phyloP scores from a whole-genome alignment of 2,113 vertebrate genomes.

The Nothoprocta pentlandii region DNA sequence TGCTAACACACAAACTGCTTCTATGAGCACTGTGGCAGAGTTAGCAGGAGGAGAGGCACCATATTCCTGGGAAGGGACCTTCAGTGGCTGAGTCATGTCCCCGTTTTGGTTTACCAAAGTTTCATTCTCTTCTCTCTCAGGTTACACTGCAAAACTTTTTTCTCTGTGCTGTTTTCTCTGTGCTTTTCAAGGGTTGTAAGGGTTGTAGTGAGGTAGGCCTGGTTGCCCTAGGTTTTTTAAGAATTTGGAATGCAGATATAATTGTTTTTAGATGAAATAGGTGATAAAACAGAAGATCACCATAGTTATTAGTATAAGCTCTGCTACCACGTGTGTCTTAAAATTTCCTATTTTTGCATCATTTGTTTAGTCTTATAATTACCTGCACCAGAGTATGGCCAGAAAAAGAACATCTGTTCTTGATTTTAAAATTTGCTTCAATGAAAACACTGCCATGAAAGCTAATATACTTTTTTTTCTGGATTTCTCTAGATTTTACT shows the following conservation, averaged over 20 bases:
- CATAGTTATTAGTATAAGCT: not conserved
- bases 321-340: not conserved
- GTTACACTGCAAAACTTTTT: not conserved
- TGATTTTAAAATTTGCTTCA: not conserved
- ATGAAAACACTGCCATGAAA: rapidly evolving
- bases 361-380: not conserved
- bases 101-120: not conserved
- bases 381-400: not conserved
- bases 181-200: not conserved
- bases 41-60: not conserved
- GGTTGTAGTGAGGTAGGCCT: rapidly evolving
- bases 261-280: not conserved
- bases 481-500: not conserved
- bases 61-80: not conserved
- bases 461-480: not conserved
- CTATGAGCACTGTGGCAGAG: rapidly evolving
- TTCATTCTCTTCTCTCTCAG: not conserved
- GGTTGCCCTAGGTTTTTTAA: not conserved
- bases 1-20: rapidly evolving
- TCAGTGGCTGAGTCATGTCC: not conserved
- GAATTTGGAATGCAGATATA: not conserved
- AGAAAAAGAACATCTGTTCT: not conserved
- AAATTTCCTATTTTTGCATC: not conserved
- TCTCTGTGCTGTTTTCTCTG: not conserved
- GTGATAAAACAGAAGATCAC: not conserved